phyloP scores from a whole-genome alignment of 2,113 vertebrate species.

The Salvelinus alpinus region DNA sequence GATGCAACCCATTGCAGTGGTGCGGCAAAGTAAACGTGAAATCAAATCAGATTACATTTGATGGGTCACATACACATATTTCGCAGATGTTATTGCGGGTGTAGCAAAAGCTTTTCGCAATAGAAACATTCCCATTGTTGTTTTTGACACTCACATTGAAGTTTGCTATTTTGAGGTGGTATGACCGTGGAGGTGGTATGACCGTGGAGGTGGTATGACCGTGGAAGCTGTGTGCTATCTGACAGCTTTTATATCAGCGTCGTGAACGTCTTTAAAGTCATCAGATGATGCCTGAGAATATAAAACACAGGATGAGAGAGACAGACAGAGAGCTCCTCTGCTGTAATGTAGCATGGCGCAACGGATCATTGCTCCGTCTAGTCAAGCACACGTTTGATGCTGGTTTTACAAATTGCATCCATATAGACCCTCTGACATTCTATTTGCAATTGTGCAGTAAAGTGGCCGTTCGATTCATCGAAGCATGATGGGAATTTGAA shows the following conservation, averaged over 20 bases:
- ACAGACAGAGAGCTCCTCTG: conserved; percentile 29
- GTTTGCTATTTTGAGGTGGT: no score
- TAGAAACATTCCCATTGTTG: no score
- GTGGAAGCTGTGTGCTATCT: no score
- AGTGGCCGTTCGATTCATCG: conserved; percentile 47
- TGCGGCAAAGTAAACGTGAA: no score
- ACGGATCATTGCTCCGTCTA: conserved; percentile 62
- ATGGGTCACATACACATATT: no score
- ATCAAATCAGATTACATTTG: no score
- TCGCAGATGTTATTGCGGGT: no score
- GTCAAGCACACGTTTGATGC: conserved; percentile 55
- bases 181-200: no score
- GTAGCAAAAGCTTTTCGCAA: no score
- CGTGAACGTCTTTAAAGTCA: not conserved
- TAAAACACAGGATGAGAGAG: conserved; percentile 29
- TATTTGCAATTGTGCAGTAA: conserved; percentile 59
- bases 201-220: no score
- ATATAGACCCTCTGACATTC: conserved; percentile 59
- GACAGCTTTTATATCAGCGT: not conserved
- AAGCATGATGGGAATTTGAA: conserved; percentile 54
- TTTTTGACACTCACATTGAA: no score
- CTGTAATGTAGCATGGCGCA: conserved; percentile 42
- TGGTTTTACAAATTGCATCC: conserved; percentile 66
- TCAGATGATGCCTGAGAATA: conserved; percentile 1
- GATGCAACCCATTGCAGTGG: no score